These are phyloP conservation scores for Syncerus caffer DNA, from an alignment of 2,797 vertebrate species.

Conservation along the genomic window DNA sequence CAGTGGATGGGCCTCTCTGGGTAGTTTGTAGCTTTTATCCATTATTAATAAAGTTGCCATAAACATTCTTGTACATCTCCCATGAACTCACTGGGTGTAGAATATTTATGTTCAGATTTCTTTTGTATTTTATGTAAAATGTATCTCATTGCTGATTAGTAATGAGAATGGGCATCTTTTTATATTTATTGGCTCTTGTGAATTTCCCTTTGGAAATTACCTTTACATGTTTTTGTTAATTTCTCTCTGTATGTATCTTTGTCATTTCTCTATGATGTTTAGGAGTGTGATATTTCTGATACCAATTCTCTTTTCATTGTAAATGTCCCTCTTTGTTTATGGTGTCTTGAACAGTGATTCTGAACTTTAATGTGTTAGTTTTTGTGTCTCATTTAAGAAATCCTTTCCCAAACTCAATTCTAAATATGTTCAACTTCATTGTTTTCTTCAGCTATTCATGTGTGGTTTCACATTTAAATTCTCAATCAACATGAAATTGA, in stretches of 20 bases:
- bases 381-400: neutral
- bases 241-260: neutral
- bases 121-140: neutral
- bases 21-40: neutral
- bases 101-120: neutral
- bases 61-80: neutral
- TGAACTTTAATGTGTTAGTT: slow-evolving; percentile 7
- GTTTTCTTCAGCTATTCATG: neutral
- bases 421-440: neutral
- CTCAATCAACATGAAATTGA: neutral
- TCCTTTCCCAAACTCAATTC: neutral
- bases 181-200: neutral
- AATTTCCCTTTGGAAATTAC: neutral
- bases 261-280: neutral
- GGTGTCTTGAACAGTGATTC: neutral
- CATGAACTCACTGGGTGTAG: neutral
- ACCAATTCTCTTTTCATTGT: neutral
- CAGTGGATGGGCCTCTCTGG: neutral
- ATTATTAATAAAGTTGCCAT: neutral
- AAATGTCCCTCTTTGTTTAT: neutral
- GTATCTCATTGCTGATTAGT: neutral
- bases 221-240: neutral
- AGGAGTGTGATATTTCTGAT: neutral
- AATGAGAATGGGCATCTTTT: neutral
- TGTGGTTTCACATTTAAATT: neutral